These are phyloP conservation scores for Dicaeum eximium DNA, from an alignment of 2,113 vertebrate genomes.

Conservation along the genomic window DNA sequence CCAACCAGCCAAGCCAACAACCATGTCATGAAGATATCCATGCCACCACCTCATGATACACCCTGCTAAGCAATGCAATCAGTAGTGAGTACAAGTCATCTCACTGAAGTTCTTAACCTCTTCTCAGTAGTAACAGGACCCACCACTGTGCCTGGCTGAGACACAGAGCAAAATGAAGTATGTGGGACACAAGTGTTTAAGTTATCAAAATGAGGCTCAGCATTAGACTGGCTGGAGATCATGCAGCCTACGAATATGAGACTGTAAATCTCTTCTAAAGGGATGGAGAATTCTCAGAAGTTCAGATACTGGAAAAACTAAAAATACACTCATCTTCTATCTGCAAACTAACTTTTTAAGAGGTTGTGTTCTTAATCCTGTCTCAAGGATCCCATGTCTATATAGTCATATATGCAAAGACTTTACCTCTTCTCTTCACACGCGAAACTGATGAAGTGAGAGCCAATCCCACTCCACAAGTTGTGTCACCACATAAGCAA, in stretches of 20 bases:
- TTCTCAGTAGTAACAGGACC: neutral
- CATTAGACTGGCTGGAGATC: neutral
- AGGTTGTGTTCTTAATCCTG: neutral
- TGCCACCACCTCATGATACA: neutral
- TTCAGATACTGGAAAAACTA: neutral
- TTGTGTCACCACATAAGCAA: neutral
- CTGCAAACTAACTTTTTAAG: neutral
- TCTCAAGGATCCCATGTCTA: neutral
- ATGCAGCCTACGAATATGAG: neutral
- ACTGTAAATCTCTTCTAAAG: neutral
- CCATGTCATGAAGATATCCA: neutral
- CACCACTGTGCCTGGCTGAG: neutral
- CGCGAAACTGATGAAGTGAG: neutral
- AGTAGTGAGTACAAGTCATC: neutral
- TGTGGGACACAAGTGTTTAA: neutral
- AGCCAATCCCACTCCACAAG: neutral
- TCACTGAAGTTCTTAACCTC: neutral
- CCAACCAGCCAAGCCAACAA: neutral
- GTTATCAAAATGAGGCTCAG: neutral
- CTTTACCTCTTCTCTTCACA: neutral
- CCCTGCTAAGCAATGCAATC: neutral
- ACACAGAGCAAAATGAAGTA: neutral
- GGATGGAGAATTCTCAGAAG: neutral
- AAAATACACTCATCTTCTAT: neutral
- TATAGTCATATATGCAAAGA: neutral